These are phyloP conservation scores for Stenoptilia bipunctidactyla DNA, from an alignment of 2,888 invertebrate genomes.

Conservation along the genomic window DNA sequence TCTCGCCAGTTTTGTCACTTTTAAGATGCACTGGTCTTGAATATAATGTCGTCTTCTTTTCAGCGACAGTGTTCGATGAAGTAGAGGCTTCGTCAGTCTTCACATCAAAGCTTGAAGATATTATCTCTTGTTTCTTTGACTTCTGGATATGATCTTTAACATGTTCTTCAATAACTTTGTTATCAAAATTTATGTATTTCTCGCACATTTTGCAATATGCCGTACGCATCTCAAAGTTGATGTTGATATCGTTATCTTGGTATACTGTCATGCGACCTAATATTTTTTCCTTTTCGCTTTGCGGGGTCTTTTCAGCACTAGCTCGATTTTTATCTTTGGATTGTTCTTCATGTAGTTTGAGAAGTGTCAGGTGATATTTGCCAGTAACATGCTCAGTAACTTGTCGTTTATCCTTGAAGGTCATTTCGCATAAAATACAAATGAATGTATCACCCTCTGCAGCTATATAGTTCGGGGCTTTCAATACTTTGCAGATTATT, in stretches of 20 bases:
- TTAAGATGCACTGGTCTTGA: slow-evolving; percentile 8
- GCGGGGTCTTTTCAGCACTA: no score
- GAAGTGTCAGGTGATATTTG: no score
- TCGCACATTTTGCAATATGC: slow-evolving; percentile 26
- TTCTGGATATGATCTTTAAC: slow-evolving; percentile 20
- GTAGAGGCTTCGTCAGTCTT: neutral
- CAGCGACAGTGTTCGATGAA: no score
- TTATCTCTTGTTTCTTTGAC: slow-evolving; percentile 7
- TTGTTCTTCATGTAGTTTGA: no score
- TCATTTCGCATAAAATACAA: no score
- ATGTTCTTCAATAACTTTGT: slow-evolving; percentile 17
- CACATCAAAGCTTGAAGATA: neutral
- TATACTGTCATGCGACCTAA: neutral
- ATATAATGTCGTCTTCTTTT: neutral
- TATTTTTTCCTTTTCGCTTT: neutral
- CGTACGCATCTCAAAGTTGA: slow-evolving; percentile 21
- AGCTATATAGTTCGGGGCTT: no score
- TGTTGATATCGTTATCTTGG: slow-evolving; percentile 16
- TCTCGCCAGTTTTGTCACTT: no score
- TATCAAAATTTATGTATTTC: slow-evolving; percentile 16
- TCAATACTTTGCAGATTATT: no score
- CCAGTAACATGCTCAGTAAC: no score
- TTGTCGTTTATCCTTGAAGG: no score
- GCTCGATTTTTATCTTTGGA: no score
- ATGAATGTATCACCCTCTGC: no score